Evolutionary conservation across 1,140 invertebrate genomes (phyloP).

Genomic region (Mizuhopecten yessoensis): DNA sequence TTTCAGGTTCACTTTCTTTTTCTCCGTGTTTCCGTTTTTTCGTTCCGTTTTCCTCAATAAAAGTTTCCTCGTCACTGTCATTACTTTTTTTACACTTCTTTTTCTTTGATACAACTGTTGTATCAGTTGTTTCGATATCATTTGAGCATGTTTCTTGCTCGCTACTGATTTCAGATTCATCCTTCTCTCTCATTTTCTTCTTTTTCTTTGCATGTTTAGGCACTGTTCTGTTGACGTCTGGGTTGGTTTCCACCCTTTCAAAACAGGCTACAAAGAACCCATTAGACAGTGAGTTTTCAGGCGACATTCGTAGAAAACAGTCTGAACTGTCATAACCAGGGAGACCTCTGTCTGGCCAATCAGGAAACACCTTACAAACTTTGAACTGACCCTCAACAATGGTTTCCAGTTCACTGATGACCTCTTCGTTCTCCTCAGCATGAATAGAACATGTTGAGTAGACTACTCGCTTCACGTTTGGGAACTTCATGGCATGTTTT

Average conservation of each 20-base stretch:
- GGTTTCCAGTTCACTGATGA: slow-evolving; percentile 87
- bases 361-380: slow-evolving; percentile 69
- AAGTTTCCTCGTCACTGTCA: neutral
- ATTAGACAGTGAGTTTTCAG: slow-evolving; percentile 91
- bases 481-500: slow-evolving; percentile 93
- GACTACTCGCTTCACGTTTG: slow-evolving; percentile 92
- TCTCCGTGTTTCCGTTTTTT: neutral
- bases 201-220: slow-evolving; percentile 29
- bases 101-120: slow-evolving; percentile 45
- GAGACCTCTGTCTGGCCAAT: slow-evolving; percentile 79
- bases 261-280: slow-evolving; percentile 98
- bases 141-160: neutral
- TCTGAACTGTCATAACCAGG: slow-evolving; percentile 68
- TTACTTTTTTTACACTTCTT: slow-evolving; percentile 44
- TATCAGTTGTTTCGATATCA: slow-evolving; percentile 20
- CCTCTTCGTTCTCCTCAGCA: slow-evolving; percentile 96
- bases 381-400: slow-evolving; percentile 71
- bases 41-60: neutral
- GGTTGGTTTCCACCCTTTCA: slow-evolving; percentile 76
- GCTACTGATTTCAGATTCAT: slow-evolving; percentile 1
- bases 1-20: neutral
- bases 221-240: neutral
- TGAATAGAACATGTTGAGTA: slow-evolving; percentile 98
- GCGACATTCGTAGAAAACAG: slow-evolving; percentile 90
- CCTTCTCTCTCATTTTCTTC: slow-evolving; percentile 45